Evolutionary conservation across 2,113 vertebrate species (phyloP).

Genomic region (Aphyosemion australe): DNA sequence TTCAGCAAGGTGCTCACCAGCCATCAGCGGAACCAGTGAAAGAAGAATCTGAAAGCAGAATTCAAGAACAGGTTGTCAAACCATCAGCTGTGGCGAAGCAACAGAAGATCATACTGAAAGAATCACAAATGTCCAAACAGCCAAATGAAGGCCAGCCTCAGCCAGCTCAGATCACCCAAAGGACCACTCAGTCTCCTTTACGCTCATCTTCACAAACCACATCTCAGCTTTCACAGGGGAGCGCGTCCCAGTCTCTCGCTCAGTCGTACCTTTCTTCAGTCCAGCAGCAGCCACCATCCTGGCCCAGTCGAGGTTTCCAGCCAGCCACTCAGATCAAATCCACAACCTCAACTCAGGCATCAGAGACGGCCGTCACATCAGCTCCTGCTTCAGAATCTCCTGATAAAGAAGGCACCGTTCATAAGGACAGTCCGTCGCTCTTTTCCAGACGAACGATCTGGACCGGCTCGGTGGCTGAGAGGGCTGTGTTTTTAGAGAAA

Average conservation of each 20-base stretch:
- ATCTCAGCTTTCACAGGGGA: constrained; percentile 24
- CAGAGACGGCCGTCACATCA: background rate
- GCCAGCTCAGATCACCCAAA: constrained; percentile 22
- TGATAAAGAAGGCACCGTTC: constrained; percentile 6
- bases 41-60: constrained; percentile 23
- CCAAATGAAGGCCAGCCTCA: constrained; percentile 33
- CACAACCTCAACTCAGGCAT: constrained; percentile 4
- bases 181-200: constrained; percentile 28
- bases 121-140: constrained; percentile 36
- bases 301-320: constrained; percentile 41
- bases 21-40: constrained; percentile 7
- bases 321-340: constrained; percentile 29
- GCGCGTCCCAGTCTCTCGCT: constrained; percentile 23
- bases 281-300: constrained; percentile 50
- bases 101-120: constrained; percentile 33
- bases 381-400: constrained; percentile 19
- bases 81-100: constrained; percentile 12
- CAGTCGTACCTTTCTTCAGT: constrained; percentile 47
- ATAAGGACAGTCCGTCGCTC: constrained; percentile 29
- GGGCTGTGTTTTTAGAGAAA: constrained; percentile 59
- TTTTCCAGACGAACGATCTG: constrained; percentile 25
- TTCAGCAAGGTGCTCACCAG: constrained; percentile 22
- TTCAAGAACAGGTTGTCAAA: constrained; percentile 37
- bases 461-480: constrained; percentile 47
- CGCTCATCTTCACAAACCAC: constrained; percentile 26